These are phyloP conservation scores for Phlogophora meticulosa DNA, from an alignment of 2,888 invertebrate genomes.

Conservation along the genomic window DNA sequence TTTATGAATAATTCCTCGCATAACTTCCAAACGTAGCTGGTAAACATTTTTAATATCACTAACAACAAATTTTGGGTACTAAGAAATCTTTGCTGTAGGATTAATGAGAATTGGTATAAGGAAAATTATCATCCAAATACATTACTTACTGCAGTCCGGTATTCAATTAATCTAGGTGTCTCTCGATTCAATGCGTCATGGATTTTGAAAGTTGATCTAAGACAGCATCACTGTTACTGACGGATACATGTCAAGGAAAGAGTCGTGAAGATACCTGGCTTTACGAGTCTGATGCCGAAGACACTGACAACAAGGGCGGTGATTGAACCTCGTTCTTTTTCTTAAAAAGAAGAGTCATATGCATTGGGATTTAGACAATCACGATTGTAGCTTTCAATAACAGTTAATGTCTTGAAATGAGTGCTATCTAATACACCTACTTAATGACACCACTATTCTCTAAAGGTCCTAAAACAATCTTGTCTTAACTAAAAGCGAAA, in stretches of 20 bases:
- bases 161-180: background rate
- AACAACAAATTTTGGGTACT: constrained; percentile 10
- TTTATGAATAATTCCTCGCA: background rate
- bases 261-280: background rate
- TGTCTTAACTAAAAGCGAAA: constrained; percentile 1
- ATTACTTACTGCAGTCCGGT: background rate
- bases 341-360: too few species aligned
- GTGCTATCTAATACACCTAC: too few species aligned
- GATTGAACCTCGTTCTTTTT: too few species aligned
- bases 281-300: too few species aligned
- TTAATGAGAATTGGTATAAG: constrained; percentile 14
- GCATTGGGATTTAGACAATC: too few species aligned
- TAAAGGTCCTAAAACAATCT: too few species aligned
- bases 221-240: background rate
- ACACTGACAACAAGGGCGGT: too few species aligned
- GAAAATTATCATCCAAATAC: constrained; percentile 18
- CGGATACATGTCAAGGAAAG: background rate
- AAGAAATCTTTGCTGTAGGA: constrained; percentile 1
- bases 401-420: too few species aligned
- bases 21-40: background rate
- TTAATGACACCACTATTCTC: too few species aligned
- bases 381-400: too few species aligned
- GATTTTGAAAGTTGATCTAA: constrained; percentile 2
- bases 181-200: background rate
- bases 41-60: constrained; percentile 19